phyloP scores from a whole-genome alignment of 2,113 vertebrate genomes.

The Elaphurus davidianus region DNA sequence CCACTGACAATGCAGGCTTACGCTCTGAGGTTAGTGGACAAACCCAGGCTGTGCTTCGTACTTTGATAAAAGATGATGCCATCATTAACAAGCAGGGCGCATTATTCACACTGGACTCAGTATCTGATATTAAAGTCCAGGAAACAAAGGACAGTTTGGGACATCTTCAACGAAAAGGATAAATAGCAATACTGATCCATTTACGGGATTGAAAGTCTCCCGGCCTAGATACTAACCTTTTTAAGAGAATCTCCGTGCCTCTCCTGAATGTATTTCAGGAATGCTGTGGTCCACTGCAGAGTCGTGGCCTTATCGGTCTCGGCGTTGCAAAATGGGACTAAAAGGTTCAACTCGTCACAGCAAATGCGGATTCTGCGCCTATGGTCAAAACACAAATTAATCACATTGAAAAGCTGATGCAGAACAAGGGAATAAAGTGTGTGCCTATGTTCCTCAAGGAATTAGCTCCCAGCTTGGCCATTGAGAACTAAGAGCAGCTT shows the following conservation, averaged over 20 bases:
- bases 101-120: neutral
- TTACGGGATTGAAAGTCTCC: neutral
- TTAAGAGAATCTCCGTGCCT: conserved; percentile 89
- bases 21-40: accelerated
- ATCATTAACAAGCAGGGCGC: neutral
- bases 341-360: conserved; percentile 93
- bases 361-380: conserved; percentile 92
- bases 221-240: conserved; percentile 81
- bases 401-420: neutral
- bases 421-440: too few relatives aligned
- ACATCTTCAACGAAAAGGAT: neutral
- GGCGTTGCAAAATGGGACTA: conserved; percentile 90
- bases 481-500: neutral
- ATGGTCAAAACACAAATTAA: neutral
- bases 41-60: accelerated
- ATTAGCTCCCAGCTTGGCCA: neutral
- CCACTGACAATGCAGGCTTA: neutral
- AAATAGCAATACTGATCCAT: neutral
- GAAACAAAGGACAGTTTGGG: neutral
- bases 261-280: conserved; percentile 91
- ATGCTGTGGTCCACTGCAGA: conserved; percentile 91
- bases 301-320: conserved; percentile 94
- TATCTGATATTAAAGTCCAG: neutral
- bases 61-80: neutral
- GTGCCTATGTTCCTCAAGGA: neutral